These are phyloP conservation scores for Heteromyza rotundicornis DNA, from an alignment of 2,888 invertebrate species.

Conservation along the genomic window DNA sequence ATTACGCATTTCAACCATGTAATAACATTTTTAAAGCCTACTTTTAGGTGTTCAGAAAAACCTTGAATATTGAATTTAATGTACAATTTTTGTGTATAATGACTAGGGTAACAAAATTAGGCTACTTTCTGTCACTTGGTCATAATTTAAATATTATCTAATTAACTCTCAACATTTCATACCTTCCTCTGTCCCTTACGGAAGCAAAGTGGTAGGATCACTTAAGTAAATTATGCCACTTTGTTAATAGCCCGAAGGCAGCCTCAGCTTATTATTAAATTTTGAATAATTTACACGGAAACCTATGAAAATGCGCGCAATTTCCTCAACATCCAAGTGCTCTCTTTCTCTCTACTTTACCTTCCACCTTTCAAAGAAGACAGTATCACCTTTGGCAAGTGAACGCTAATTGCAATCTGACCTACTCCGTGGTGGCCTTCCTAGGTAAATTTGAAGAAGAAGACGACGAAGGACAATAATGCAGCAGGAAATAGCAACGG, in stretches of 20 bases:
- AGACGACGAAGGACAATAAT: not conserved
- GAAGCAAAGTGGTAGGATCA: not conserved
- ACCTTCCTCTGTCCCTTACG: too few relatives aligned
- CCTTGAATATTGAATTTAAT: constrained; percentile 39
- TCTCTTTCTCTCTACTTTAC: too few relatives aligned
- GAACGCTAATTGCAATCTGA: constrained; percentile 20
- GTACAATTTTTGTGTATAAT: not conserved
- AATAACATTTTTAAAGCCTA: constrained; percentile 37
- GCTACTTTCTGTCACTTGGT: too few relatives aligned
- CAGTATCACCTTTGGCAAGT: not conserved
- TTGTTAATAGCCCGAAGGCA: not conserved
- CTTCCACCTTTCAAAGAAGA: too few relatives aligned
- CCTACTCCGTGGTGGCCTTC: not conserved
- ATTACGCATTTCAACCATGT: constrained; percentile 44
- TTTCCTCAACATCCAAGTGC: too few relatives aligned
- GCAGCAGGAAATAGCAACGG: not conserved
- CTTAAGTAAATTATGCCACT: constrained; percentile 7
- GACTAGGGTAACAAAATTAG: too few relatives aligned
- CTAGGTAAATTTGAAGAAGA: not conserved
- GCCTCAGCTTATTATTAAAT: too few relatives aligned
- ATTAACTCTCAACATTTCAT: too few relatives aligned
- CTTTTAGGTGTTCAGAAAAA: constrained; percentile 28
- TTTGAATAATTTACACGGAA: too few relatives aligned
- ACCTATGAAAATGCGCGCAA: too few relatives aligned
- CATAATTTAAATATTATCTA: too few relatives aligned